Base-by-base conservation (phyloP, 2,113 vertebrate genomes). In the Nibea coibor region DNA sequence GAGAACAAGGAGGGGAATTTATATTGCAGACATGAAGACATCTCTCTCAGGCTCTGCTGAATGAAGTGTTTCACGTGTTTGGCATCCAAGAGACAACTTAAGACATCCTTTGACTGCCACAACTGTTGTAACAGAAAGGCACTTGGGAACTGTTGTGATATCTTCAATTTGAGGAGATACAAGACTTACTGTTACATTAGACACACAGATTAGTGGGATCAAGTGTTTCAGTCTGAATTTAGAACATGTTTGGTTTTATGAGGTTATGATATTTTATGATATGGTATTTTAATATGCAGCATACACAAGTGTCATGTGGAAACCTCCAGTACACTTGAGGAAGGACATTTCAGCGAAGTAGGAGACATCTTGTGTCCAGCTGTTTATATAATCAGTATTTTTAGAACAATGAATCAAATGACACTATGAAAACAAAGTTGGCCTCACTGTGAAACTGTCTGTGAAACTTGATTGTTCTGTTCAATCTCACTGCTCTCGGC, bases 1-100 rank as follows among this genome's bases (percentile, higher is more conserved):
- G 91, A 87, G 88, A 93, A 93, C 84, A 80, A 83, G 85, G 78
- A 62, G 72, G 58, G 80, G 80, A 72, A 87, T 90, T 87, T 80
- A 69, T 86, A 66, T 83, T 67, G 84, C 62, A 86, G 81, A 87
- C 86, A 86, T 84, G 75, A 89, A 84, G 89, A 81, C 81, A 65
- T 86, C 79, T 75, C 75, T 83, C 77, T 81, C 26, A 67, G 75
- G 53, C 82, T 61, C 48, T 72, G 51, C 75, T 75, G 67, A 80
- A 80, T 77, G 58, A 75, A 81, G 73, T 22, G 20, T 67, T 87
- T 79, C 69, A 77, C 39, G 69, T 58, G 68, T 54, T 64, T 84
- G 80, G 70, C 82, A 80, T 83, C 71, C 53, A 31, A 35, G 28
- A 68, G 68, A 61, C 53, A 66, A 77, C 69, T 45, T 47, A 53